These are phyloP conservation scores for Erythrolamprus reginae DNA, from an alignment of 2,113 vertebrate genomes.

Conservation along the genomic window DNA sequence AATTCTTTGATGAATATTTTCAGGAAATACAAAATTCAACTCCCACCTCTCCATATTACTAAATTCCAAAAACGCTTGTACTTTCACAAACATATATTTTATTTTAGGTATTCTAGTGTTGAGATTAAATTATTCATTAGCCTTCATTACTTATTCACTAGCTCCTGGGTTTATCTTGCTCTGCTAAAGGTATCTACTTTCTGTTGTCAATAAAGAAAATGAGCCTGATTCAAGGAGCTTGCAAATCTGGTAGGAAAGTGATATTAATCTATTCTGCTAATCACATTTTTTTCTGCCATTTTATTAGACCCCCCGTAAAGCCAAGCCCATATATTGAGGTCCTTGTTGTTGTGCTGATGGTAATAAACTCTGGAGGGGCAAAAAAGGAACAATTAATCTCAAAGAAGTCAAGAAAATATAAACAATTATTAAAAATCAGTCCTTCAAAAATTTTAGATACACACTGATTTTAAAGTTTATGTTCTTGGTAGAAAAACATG, in stretches of 20 bases:
- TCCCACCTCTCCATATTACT: slow-evolving; percentile 7
- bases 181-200: slow-evolving; percentile 55
- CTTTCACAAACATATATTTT: slow-evolving; percentile 61
- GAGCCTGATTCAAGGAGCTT: slow-evolving; percentile 30
- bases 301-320: neutral
- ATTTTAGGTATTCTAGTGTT: slow-evolving; percentile 48
- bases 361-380: neutral
- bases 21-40: slow-evolving; percentile 27
- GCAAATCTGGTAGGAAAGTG: slow-evolving; percentile 20
- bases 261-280: rapidly evolving
- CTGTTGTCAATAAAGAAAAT: slow-evolving; percentile 34
- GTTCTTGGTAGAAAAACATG: neutral
- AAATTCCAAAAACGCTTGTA: slow-evolving; percentile 47
- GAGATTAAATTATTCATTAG: slow-evolving; percentile 69
- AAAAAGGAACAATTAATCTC: neutral
- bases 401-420: neutral
- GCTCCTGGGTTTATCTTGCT: slow-evolving; percentile 58
- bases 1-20: neutral
- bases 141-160: slow-evolving; percentile 70
- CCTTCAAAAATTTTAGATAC: neutral
- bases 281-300: neutral
- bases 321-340: neutral
- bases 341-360: neutral
- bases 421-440: neutral
- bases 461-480: neutral